Base-by-base conservation (phyloP, 2,888 invertebrate species). In the Melolontha melolontha region DNA sequence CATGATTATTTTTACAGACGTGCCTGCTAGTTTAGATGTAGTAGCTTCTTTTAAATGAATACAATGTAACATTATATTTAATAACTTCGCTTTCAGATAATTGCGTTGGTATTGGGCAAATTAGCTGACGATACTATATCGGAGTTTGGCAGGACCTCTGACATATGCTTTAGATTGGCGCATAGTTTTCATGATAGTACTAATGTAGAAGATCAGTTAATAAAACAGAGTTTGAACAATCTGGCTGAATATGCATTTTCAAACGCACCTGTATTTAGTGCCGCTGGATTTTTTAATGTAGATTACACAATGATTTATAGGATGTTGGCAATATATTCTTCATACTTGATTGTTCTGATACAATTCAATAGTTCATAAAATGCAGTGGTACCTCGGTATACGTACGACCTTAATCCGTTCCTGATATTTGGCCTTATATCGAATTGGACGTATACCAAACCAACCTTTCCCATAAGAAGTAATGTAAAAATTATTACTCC, bases 291-390 rank as follows among this genome's bases (percentile, higher is more conserved):
- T n/a, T 66, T 66, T 39, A 49, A 14, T 49, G 22, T 66, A 27
- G 66, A 66, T 39, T 66, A 66, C 10, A 57, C 66, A 17, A 66
- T 66, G 66, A 47, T 66, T 22, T 66, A 66, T 17, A 14, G 66
- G 17, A 66, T 66, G 55, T 4, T 66, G 44, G 16, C 55, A 5
- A 66, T 66, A 39, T 55, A 54, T 47, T 55, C 55, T 17, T 54
- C 66, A n/a, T 66, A 66, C 17, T 55, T 66, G 17, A 55, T 66
- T 16, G 66, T 49, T 8, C 10, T 66, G 47, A 47, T 66, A 27
- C 66, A 66, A 17, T 66, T 66, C 16, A 11, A 42, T 57, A 57
- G 41, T 16, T 17, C 41, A 6, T 51, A 29, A 0, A 12, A 1
- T 12, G 39, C 39, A 39, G 6, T 7, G 7, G 6, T 39, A 39